These are phyloP conservation scores for Trogon melanurus DNA, from an alignment of 2,113 vertebrate species.

Conservation along the genomic window DNA sequence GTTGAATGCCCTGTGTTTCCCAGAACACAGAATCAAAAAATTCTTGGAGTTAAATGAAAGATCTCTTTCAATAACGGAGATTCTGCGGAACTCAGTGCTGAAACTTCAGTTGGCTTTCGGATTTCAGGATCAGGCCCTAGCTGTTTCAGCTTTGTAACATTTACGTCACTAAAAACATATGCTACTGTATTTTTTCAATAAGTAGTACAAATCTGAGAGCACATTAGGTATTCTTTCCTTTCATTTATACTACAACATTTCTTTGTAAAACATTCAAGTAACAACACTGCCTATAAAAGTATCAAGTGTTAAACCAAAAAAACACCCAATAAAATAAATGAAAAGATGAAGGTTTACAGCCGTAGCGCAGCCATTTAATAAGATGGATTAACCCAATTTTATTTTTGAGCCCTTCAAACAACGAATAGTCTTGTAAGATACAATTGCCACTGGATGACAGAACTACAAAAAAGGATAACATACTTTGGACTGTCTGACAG, in stretches of 20 bases:
- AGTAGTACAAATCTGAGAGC: not conserved
- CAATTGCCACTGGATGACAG: conserved; percentile 35
- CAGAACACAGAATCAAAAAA: not conserved
- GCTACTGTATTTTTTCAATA: not conserved
- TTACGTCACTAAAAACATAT: not conserved
- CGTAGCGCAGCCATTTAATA: not conserved
- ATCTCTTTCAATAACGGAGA: not conserved
- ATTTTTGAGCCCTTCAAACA: conserved; percentile 23
- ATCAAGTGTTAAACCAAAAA: not conserved
- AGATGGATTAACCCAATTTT: conserved; percentile 47
- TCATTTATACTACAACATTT: not conserved
- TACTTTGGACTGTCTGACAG: conserved; percentile 16
- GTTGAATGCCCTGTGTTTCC: fast-evolving
- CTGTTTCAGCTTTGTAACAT: not conserved
- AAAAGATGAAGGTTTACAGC: not conserved
- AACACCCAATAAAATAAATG: not conserved
- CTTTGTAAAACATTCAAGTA: not conserved
- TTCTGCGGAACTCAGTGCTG: not conserved
- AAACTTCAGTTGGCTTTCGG: not conserved
- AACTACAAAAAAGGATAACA: conserved; percentile 54
- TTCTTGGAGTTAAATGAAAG: not conserved
- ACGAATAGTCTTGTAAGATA: conserved; percentile 32
- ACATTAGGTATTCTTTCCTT: not conserved
- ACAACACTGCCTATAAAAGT: not conserved
- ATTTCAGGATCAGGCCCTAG: not conserved